Percentiles rank a stretch among this genome's conserved stretches.
phyloP scores from a whole-genome alignment of 2,888 invertebrate species.

The Tubulanus polymorphus region DNA sequence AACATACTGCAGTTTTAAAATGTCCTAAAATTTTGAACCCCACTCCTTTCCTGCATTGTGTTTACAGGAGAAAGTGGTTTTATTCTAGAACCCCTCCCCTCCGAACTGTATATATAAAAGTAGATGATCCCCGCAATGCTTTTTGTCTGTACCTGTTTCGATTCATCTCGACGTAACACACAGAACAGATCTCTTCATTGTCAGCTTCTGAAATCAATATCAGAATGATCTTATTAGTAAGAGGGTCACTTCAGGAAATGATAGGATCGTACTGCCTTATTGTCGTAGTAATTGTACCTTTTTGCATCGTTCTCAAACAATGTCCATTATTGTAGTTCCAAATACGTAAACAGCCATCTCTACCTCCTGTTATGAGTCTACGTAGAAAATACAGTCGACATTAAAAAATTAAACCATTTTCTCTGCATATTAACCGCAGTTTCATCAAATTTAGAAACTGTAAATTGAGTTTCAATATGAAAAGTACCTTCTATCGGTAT shows the following conservation, averaged over 20 bases:
- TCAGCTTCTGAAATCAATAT: constrained; percentile 33
- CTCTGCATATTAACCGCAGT: no score
- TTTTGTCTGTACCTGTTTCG: constrained; percentile 38
- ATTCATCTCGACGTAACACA: constrained; percentile 51
- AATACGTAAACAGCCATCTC: constrained; percentile 49
- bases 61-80: no score
- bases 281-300: constrained; percentile 25
- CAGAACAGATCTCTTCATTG: constrained; percentile 48
- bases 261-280: constrained; percentile 24
- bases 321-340: constrained; percentile 55
- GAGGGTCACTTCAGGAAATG: background rate
- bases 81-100: no score
- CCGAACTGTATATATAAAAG: no score
- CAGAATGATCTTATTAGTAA: no score
- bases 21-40: no score
- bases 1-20: no score
- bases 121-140: no score
- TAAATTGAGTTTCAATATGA: background rate
- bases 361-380: constrained; percentile 51
- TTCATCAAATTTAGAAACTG: background rate
- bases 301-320: constrained; percentile 41
- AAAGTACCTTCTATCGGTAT: constrained; percentile 45
- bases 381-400: constrained; percentile 3
- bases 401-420: background rate
- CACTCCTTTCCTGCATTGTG: no score